phyloP scores from a whole-genome alignment of 2,888 invertebrate species.

The Podabrus alpinus region DNA sequence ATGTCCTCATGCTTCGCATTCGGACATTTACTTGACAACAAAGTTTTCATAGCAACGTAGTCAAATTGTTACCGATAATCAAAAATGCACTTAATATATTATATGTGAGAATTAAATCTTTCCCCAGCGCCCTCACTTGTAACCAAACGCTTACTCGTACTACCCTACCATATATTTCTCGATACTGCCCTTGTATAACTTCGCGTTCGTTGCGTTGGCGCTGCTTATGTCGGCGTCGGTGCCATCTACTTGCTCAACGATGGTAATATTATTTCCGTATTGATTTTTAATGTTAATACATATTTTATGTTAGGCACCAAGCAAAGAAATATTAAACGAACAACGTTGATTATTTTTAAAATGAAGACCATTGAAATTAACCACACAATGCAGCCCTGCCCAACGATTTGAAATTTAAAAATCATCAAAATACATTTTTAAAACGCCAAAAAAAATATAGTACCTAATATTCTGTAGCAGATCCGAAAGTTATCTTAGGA shows the following conservation, averaged over 20 bases:
- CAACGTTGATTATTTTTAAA: neutral
- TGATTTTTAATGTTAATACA: neutral
- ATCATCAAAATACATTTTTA: neutral
- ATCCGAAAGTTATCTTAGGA: neutral
- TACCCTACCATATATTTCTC: neutral
- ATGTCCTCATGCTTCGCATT: too few relatives aligned
- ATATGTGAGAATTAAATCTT: too few relatives aligned
- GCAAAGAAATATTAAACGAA: neutral
- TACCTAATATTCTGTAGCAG: neutral
- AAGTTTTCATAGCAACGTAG: too few relatives aligned
- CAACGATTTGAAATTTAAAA: neutral
- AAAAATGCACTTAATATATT: too few relatives aligned
- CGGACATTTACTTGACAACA: too few relatives aligned
- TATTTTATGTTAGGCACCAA: neutral
- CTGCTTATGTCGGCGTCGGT: neutral
- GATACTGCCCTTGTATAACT: neutral
- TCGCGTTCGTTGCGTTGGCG: neutral
- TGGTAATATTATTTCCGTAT: neutral
- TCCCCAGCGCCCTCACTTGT: neutral
- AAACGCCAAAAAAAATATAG: neutral
- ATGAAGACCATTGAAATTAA: neutral
- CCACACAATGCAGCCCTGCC: neutral
- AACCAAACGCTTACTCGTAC: neutral
- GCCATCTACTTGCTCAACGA: neutral
- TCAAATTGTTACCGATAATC: too few relatives aligned